A percentile compares a stretch with the other conserved stretches of the same genome.
Evolutionary conservation across 2,113 vertebrate genomes (phyloP).

Genomic region (Phalacrocorax carbo): DNA sequence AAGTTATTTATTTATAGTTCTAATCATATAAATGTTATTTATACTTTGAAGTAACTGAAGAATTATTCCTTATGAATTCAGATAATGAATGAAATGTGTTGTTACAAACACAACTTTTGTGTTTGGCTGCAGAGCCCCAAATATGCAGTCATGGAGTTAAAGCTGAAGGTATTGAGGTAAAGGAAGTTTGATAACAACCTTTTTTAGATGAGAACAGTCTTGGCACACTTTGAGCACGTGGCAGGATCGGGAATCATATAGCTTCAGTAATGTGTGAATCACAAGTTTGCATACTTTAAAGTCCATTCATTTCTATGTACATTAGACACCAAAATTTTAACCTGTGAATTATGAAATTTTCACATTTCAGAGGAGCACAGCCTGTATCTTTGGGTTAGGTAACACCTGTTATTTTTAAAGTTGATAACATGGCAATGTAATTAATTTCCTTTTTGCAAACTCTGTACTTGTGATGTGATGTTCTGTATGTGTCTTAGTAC

Average conservation of each 20-base stretch:
- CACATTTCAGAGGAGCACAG: background rate
- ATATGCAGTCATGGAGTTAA: background rate
- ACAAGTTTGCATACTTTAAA: background rate
- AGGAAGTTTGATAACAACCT: background rate
- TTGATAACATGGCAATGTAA: background rate
- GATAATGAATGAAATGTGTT: background rate
- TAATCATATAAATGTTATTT: background rate
- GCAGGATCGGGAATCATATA: background rate
- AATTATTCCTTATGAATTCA: background rate
- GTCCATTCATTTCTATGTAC: background rate
- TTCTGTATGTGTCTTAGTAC: conserved; percentile 11
- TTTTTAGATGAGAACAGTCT: background rate
- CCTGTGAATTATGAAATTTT: background rate
- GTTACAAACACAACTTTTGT: background rate
- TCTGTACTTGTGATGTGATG: background rate
- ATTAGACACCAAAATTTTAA: background rate
- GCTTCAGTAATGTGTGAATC: background rate
- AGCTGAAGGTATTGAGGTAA: background rate
- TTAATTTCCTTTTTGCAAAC: background rate
- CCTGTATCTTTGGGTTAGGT: background rate
- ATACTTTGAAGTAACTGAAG: background rate
- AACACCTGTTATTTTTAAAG: background rate
- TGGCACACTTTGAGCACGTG: too few species aligned
- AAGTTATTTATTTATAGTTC: background rate
- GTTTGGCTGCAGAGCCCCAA: background rate